These are phyloP conservation scores for Anableps anableps DNA, from an alignment of 2,797 vertebrate species.

Conservation along the genomic window DNA sequence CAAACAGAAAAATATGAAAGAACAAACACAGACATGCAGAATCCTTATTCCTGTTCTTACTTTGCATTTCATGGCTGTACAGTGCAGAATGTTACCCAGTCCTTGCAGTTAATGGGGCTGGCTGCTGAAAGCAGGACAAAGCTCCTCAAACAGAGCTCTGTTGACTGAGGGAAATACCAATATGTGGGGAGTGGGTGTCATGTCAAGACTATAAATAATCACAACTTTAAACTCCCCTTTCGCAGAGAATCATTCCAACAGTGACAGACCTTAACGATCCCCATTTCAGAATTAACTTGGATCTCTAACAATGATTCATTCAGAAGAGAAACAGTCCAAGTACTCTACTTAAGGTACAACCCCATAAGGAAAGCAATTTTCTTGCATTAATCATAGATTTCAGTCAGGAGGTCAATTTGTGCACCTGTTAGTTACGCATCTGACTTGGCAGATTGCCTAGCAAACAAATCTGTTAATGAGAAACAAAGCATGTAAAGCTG, in stretches of 20 bases:
- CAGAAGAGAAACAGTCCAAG: conserved; percentile 39
- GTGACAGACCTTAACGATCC: conserved; percentile 45
- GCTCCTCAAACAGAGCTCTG: conserved; percentile 78
- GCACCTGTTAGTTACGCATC: conserved; percentile 32
- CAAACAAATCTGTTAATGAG: conserved; percentile 43
- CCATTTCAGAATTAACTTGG: conserved; percentile 59
- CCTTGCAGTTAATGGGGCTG: conserved; percentile 65
- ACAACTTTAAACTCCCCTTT: conserved; percentile 41
- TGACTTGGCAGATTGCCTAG: conserved; percentile 43
- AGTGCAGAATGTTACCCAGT: conserved; percentile 45
- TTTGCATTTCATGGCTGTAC: conserved; percentile 19
- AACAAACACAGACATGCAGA: background rate
- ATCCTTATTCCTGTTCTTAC: background rate
- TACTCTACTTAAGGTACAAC: conserved; percentile 51
- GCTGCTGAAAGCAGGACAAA: conserved; percentile 68
- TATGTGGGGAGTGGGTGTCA: conserved; percentile 75
- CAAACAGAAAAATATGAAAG: background rate
- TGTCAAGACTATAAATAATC: conserved; percentile 80
- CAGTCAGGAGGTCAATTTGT: conserved; percentile 15
- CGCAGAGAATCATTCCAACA: conserved; percentile 57
- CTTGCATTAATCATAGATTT: conserved; percentile 31
- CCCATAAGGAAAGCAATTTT: conserved; percentile 41
- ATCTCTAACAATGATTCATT: conserved; percentile 67
- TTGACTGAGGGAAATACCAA: conserved; percentile 81
- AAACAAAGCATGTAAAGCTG: conserved; percentile 43